Evolutionary conservation across 2,797 vertebrate genomes (phyloP).

Genomic region (Onychomys leucogaster): DNA sequence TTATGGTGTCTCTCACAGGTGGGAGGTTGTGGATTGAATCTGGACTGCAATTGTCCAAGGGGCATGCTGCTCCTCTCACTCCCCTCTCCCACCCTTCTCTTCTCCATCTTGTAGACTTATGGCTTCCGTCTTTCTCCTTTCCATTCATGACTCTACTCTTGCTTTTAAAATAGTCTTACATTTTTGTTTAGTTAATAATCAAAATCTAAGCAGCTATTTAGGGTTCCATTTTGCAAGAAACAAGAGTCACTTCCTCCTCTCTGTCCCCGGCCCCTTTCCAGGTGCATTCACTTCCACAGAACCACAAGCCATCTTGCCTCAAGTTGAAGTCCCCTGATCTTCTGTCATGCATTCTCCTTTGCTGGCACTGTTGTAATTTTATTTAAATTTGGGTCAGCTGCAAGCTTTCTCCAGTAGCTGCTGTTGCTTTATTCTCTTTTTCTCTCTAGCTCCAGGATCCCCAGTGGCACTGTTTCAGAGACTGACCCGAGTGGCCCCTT

Average conservation of each 20-base stretch:
- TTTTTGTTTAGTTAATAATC: not conserved
- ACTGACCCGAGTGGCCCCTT: no score
- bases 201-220: not conserved
- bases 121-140: not conserved
- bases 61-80: rapidly evolving
- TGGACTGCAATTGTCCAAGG: no score
- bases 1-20: not conserved
- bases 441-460: not conserved
- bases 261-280: not conserved
- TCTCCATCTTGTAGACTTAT: no score
- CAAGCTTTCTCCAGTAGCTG: rapidly evolving
- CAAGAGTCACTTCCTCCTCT: no score
- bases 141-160: not conserved
- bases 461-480: rapidly evolving
- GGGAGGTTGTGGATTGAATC: not conserved
- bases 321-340: not conserved
- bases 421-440: not conserved
- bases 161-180: not conserved
- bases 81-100: no score
- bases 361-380: not conserved
- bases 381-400: not conserved
- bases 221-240: not conserved
- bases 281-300: not conserved
- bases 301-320: not conserved
- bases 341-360: not conserved